Percentiles rank a stretch among this genome's conserved stretches.
These are phyloP conservation scores for Pantherophis guttatus DNA, from an alignment of 2,113 vertebrate genomes.

Conservation along the genomic window DNA sequence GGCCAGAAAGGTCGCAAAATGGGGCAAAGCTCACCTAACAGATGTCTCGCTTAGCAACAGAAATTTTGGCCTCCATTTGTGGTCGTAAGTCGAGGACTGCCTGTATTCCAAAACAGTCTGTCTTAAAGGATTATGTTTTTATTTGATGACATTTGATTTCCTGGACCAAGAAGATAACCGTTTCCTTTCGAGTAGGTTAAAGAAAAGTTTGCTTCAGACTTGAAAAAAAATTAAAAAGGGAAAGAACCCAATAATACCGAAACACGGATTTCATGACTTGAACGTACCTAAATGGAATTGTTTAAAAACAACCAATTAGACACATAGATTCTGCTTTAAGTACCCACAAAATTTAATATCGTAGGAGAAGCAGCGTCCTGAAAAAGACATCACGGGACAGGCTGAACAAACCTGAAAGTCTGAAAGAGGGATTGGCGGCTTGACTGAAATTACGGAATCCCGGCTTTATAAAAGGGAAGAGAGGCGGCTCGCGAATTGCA, in stretches of 20 bases:
- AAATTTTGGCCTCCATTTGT: neutral
- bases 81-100: neutral
- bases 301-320: neutral
- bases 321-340: neutral
- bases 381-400: accelerated
- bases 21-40: neutral
- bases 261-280: neutral
- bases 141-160: neutral
- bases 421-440: accelerated
- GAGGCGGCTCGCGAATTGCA: neutral
- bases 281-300: neutral
- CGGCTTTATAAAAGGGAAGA: neutral
- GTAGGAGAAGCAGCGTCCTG: neutral
- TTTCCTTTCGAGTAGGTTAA: neutral
- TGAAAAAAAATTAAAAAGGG: neutral
- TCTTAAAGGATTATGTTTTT: neutral
- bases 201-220: neutral
- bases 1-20: no score
- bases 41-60: neutral
- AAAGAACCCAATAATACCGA: neutral
- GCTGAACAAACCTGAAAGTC: accelerated
- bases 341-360: neutral
- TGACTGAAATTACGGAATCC: neutral
- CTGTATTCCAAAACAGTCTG: no score
- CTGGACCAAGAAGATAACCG: neutral